Conservation (phyloP, 2,888 invertebrate species). For the Halocaridina rubra region DNA sequence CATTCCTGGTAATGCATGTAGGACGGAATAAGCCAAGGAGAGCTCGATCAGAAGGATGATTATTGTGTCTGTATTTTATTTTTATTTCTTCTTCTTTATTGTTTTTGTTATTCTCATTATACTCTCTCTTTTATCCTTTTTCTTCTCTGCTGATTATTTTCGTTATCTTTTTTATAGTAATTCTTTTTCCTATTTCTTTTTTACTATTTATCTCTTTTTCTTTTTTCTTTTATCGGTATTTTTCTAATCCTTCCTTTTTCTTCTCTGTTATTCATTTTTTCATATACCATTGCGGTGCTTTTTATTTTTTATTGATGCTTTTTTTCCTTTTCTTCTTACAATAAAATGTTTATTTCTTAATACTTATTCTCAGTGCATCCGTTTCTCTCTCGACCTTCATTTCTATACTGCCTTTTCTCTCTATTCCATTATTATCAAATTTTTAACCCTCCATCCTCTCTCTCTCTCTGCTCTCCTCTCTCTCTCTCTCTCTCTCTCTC, state of each 20-base stretch:
- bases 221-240: not conserved
- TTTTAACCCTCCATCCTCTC: not conserved
- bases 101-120: too few species aligned
- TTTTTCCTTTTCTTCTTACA: not conserved
- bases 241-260: not conserved
- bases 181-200: too few species aligned
- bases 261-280: not conserved
- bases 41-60: too few species aligned
- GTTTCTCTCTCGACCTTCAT: not conserved
- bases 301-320: not conserved
- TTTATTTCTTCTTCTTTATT: too few species aligned
- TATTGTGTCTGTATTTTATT: too few species aligned
- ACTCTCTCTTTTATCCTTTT: too few species aligned
- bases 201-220: not conserved
- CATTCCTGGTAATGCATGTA: too few species aligned
- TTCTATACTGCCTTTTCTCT: not conserved
- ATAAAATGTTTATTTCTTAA: not conserved
- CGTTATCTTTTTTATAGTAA: too few species aligned
- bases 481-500: conserved; percentile 1
- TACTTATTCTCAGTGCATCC: not conserved
- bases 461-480: too few species aligned
- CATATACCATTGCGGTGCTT: not conserved
- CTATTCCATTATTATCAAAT: not conserved
- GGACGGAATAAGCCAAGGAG: too few species aligned
- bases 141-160: too few species aligned